phyloP scores from a whole-genome alignment of 2,113 vertebrate species.

The Rhea americana region DNA sequence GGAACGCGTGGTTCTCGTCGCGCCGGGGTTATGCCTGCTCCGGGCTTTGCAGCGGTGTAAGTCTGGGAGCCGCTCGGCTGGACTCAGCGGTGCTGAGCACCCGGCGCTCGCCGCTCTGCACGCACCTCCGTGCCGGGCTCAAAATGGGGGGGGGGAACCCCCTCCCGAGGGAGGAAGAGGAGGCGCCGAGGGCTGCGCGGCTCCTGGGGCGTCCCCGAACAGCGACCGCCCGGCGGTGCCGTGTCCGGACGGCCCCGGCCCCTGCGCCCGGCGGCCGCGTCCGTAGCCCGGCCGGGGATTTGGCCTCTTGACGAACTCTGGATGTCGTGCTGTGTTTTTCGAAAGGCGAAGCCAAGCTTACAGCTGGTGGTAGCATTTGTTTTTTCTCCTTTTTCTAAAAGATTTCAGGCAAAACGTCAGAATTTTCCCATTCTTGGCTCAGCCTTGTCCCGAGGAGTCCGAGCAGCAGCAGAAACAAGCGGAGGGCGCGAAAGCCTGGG shows the following conservation, averaged over 20 bases:
- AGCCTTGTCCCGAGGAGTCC: background rate
- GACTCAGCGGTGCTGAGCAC: background rate
- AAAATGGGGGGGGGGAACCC: too few relatives aligned
- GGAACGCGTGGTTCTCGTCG: background rate
- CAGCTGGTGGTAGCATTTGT: conserved; percentile 3
- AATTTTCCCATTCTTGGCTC: background rate
- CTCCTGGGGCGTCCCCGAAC: too few relatives aligned
- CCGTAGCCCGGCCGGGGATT: conserved; percentile 3
- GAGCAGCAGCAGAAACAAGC: background rate
- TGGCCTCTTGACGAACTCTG: background rate
- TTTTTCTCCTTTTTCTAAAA: background rate
- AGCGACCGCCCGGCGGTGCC: too few relatives aligned
- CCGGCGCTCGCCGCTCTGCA: background rate
- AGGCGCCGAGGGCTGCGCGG: background rate
- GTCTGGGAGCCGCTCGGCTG: background rate
- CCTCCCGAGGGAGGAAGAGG: background rate
- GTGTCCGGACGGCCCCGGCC: too few relatives aligned
- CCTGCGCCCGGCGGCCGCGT: background rate
- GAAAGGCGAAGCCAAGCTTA: background rate
- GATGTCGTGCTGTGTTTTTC: background rate
- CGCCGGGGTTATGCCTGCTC: background rate
- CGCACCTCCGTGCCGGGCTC: background rate
- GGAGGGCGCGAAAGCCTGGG: background rate
- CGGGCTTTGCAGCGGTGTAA: too few relatives aligned
- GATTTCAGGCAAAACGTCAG: background rate